Percentiles rank a stretch among this genome's conserved stretches.
phyloP scores from a whole-genome alignment of 1,140 invertebrate genomes.

The Nasonia longicornis region DNA sequence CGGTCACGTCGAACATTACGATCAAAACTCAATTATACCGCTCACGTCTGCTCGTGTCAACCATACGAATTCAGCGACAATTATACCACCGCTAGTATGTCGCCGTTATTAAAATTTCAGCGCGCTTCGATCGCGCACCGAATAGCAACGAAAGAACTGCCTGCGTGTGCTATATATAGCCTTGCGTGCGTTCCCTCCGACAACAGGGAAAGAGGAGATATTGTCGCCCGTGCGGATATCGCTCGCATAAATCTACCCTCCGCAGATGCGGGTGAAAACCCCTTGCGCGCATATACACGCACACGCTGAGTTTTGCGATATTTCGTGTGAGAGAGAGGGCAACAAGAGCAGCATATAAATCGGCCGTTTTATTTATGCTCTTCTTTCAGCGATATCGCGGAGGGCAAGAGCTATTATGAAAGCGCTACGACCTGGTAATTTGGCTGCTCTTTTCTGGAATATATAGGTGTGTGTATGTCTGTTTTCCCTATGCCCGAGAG shows the following conservation, averaged over 20 bases:
- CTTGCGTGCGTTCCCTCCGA: not conserved
- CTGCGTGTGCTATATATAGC: too few relatives aligned
- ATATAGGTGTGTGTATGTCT: too few relatives aligned
- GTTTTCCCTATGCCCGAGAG: not conserved
- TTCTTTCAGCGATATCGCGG: slow-evolving; percentile 3
- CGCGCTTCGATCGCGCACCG: not conserved
- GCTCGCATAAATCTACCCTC: slow-evolving; percentile 6
- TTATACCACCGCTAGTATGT: not conserved
- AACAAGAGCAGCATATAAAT: not conserved
- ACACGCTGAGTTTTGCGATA: not conserved
- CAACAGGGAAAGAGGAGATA: not conserved
- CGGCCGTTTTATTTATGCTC: slow-evolving; percentile 6
- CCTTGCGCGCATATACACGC: not conserved
- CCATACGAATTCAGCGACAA: not conserved
- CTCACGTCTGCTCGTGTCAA: not conserved
- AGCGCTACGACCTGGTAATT: not conserved
- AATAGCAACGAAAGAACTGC: too few relatives aligned
- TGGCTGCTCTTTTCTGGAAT: not conserved
- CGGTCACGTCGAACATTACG: too few relatives aligned
- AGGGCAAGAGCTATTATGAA: not conserved
- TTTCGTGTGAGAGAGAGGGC: not conserved
- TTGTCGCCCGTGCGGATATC: not conserved
- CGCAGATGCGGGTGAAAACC: not conserved
- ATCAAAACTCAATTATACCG: not conserved
- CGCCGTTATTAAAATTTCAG: not conserved